Base-by-base conservation (phyloP, 2,888 invertebrate genomes). In the Pecten maximus region DNA sequence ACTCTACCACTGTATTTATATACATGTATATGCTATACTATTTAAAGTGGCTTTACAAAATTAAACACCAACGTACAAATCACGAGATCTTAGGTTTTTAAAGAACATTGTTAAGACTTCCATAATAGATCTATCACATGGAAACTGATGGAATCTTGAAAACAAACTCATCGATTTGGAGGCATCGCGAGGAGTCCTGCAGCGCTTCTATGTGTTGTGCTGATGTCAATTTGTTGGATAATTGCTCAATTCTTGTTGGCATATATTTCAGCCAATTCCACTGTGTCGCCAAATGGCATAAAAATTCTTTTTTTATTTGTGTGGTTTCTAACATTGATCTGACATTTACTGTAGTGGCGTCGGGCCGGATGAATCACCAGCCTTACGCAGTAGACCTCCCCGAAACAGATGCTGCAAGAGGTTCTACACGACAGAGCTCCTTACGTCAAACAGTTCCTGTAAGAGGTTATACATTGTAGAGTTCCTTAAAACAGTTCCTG, bases 231-330 rank as follows among this genome's bases (percentile, higher is more conserved):
- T 74, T 74, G 74, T 74, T 74, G 74, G 74, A 74, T 74, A 74
- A 74, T 74, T 74, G 74, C 74, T 74, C 74, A 74, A 74, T 74
- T 74, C 74, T 74, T 35, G 74, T 74, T 74, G 74, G 74, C 74
- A 35, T 74, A 74, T 74, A 74, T 74, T 74, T 74, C 74, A 35
- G 74, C 74, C 74, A 74, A 74, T 28, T 28, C 74, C 74, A 23
- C 35, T 28, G 74, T 74, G 74, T 74, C 74, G 74, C 35, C 35
- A 35, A 74, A 74, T 28, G 35, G 74, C 74, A 74, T 74, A 35
- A 28, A 74, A 74, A 35, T 74, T 74, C 74, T 1, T 4, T 2
- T 74, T 28, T 74, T 74, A 74, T 74, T 74, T 74, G 74, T 74
- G 74, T 74, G 54, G 54, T 54, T 54, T 54, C 74, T 74, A 74